These are phyloP conservation scores for Myoxocephalus aenaeus DNA, from an alignment of 2,797 vertebrate genomes.

Conservation along the genomic window DNA sequence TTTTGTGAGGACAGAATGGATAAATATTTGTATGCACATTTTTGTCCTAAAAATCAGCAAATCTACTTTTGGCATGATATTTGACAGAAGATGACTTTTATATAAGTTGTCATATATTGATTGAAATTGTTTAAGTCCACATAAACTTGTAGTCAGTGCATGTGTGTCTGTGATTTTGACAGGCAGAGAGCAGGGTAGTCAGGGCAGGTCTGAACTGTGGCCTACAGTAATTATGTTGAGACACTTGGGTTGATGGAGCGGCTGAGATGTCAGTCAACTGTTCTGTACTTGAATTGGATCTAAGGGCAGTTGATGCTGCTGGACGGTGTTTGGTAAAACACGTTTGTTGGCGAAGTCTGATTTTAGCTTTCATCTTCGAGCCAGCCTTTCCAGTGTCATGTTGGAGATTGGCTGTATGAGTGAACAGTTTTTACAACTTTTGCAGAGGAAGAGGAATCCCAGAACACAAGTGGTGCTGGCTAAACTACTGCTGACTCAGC, in stretches of 20 bases:
- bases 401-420: background rate
- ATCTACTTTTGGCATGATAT: background rate
- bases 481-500: background rate
- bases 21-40: constrained; percentile 4
- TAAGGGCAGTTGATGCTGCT: background rate
- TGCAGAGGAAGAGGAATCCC: background rate
- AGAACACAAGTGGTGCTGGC: background rate
- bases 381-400: background rate
- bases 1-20: background rate
- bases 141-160: too few species aligned
- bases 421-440: background rate
- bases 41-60: background rate
- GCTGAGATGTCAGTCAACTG: background rate
- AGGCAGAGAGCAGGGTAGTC: background rate
- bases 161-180: background rate
- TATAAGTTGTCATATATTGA: background rate
- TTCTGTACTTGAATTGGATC: background rate
- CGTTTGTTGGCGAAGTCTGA: background rate
- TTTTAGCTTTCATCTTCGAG: background rate
- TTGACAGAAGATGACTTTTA: background rate
- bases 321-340: background rate
- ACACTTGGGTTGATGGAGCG: background rate
- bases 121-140: background rate
- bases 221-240: background rate
- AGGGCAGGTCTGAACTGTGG: background rate